Evolutionary conservation across 2,113 vertebrate genomes (phyloP).

Genomic region (Myocastor coypus): DNA sequence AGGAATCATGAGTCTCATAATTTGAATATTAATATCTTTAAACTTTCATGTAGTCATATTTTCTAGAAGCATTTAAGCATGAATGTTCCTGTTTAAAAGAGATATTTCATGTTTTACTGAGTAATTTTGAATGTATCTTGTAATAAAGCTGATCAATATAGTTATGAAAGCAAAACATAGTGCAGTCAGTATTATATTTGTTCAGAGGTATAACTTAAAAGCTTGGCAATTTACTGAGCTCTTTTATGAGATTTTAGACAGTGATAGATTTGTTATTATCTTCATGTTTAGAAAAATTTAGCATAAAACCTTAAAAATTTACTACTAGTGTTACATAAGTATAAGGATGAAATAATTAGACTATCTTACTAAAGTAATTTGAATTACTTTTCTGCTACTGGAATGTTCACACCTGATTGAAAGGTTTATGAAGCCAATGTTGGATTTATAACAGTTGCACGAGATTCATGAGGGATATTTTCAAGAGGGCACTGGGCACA

Average conservation of each 20-base stretch:
- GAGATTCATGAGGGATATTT: neutral
- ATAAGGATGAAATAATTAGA: neutral
- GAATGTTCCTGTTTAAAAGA: neutral
- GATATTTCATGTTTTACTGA: neutral
- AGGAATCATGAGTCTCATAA: neutral
- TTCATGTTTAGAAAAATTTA: neutral
- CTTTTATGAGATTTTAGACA: neutral
- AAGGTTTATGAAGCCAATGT: neutral
- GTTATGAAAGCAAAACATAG: neutral
- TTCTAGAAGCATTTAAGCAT: neutral
- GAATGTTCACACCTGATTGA: neutral
- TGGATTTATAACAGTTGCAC: neutral
- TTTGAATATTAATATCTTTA: neutral
- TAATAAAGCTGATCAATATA: neutral
- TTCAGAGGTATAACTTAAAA: constrained; percentile 37
- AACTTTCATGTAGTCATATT: neutral
- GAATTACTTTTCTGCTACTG: neutral
- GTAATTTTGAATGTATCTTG: neutral
- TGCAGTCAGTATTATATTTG: neutral
- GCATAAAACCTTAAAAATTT: neutral
- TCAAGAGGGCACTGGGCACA: neutral
- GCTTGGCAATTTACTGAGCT: neutral
- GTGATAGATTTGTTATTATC: neutral
- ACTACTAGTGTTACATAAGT: neutral
- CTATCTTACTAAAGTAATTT: neutral